Evolutionary conservation across 2,888 invertebrate species (phyloP).

Genomic region (Apamea epomidion): DNA sequence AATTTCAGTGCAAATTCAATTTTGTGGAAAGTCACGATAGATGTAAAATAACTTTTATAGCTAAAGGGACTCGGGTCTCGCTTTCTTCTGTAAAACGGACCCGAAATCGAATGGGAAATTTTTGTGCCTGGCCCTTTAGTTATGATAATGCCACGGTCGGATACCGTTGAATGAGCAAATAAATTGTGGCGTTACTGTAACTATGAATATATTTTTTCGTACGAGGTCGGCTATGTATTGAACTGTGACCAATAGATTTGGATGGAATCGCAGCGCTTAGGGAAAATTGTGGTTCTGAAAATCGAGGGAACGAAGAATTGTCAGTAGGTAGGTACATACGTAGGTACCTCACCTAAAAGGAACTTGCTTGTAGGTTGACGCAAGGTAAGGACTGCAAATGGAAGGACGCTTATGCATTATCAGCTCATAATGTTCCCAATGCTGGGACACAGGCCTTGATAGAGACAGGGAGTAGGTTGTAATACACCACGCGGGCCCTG

Average conservation of each 20-base stretch:
- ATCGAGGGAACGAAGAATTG: not conserved
- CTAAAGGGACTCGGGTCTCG: conserved; percentile 46
- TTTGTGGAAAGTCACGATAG: conserved; percentile 59
- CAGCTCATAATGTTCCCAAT: too few relatives aligned
- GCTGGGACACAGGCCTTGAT: too few relatives aligned
- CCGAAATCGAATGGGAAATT: conserved; percentile 60
- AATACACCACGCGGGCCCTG: not conserved
- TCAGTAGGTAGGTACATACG: not conserved
- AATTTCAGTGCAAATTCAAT: conserved; percentile 60
- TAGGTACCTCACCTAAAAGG: not conserved
- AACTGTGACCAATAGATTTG: conserved; percentile 53
- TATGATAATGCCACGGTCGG: conserved; percentile 76
- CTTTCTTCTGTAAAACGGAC: conserved; percentile 59
- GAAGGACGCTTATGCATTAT: not conserved
- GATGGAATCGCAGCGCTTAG: conserved; percentile 28
- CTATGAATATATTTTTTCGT: conserved; percentile 73
- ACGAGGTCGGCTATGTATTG: conserved; percentile 48
- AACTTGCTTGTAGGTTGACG: not conserved
- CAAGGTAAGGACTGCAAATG: not conserved
- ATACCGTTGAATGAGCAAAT: conserved; percentile 70
- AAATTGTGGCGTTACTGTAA: conserved; percentile 73
- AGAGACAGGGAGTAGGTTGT: not conserved
- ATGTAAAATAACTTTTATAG: conserved; percentile 63
- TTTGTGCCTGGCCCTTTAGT: conserved; percentile 76
- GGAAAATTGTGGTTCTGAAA: conserved; percentile 8